These are phyloP conservation scores for Bettongia penicillata DNA, from an alignment of 2,113 vertebrate genomes.

Conservation along the genomic window DNA sequence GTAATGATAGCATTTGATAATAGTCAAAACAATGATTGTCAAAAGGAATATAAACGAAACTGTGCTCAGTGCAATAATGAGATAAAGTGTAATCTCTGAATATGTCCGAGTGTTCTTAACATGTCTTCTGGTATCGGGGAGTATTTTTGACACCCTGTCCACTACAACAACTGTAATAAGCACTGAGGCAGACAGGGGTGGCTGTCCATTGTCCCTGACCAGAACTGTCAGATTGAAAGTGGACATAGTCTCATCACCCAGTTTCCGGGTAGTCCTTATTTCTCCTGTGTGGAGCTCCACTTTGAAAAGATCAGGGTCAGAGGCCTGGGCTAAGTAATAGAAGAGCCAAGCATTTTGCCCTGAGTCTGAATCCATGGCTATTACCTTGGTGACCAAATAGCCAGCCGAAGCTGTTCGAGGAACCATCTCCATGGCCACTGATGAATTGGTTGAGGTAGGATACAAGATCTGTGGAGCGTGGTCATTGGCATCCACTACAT, in stretches of 20 bases:
- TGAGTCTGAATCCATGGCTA: conserved; percentile 94
- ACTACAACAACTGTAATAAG: conserved; percentile 90
- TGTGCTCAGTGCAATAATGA: conserved; percentile 95
- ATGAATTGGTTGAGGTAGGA: conserved; percentile 90
- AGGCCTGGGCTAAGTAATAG: conserved; percentile 88
- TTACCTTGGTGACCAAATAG: conserved; percentile 93
- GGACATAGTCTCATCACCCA: conserved; percentile 90
- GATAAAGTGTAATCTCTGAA: conserved; percentile 94
- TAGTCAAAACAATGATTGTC: conserved; percentile 91
- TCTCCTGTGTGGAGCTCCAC: conserved; percentile 95
- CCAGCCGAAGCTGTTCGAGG: conserved; percentile 90
- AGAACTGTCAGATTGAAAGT: conserved; percentile 90
- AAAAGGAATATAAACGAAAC: conserved; percentile 96
- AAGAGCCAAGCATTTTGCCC: conserved; percentile 96
- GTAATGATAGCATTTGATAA: conserved; percentile 94
- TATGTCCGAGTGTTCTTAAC: conserved; percentile 88
- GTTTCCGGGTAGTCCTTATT: conserved; percentile 93
- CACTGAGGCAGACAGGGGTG: conserved; percentile 91
- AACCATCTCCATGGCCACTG: conserved; percentile 90
- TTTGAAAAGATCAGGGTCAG: conserved; percentile 92
- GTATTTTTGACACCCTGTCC: conserved; percentile 91
- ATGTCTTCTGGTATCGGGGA: conserved; percentile 91
- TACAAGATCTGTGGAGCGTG: conserved; percentile 92
- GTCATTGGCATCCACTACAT: conserved; percentile 94
- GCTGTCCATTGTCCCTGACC: conserved; percentile 92